Evolutionary conservation across 2,113 vertebrate species (phyloP), one percentile per base, ranked within the genome.

Genomic region (Arothron firmamentum): DNA sequence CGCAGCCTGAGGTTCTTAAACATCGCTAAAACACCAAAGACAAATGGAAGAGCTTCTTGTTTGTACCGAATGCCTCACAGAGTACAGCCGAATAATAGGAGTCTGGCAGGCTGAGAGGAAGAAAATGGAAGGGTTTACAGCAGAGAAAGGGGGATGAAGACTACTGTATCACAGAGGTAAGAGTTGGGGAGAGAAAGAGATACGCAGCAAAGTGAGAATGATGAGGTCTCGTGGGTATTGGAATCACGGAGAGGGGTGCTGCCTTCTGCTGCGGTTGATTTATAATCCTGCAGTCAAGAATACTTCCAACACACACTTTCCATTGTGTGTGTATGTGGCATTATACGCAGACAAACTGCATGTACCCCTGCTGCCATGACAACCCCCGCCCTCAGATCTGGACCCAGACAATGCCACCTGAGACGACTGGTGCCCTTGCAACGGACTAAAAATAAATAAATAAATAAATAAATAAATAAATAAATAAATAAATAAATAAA

Each of bases 331-430:
- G 52, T 70, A 47, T 63, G 60, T 23, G 23, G 70, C 68, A 69
- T 70, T 67, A 82, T 65, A 70, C 59, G 59, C 63, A 82, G 84
- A 82, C 79, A 83, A 83, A 83, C 63, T 64, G 64, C 55, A 72
- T 70, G 71, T 20, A 28, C 67, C 67, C 45, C 56, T 67, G 86
- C 85, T 88, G 66, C 86, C 77, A 83, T 87, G 82, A 82, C 86
- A 87, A 88, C 83, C 64, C 70, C 52, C 65, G n/a, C 72, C 85
- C 73, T 83, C 63, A 3, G 79, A 78, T 84, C 59, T 67, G 71
- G 81, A 77, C 70, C 60, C 80, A 83, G 80, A 82, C 74, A 82
- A 75, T 54, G 69, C 78, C 81, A 87, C 84, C 80, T 78, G 84
- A 87, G 87, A 82, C 75, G 74, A 67, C 50, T 65, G 71, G 80